phyloP scores from a whole-genome alignment of 2,797 vertebrate genomes.

The Dipus sagitta region DNA sequence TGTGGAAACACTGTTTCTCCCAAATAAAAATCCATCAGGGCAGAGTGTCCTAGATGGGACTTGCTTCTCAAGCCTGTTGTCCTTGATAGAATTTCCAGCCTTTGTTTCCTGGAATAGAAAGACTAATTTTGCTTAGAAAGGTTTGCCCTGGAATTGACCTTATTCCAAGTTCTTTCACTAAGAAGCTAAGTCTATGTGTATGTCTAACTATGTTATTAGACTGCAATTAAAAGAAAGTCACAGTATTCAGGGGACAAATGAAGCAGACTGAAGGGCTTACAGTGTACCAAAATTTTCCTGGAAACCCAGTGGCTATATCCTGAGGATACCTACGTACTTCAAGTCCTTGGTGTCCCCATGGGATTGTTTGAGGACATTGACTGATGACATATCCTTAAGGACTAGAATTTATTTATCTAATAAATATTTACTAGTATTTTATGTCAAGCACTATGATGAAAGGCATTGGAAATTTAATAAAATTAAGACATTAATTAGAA shows the following conservation, averaged over 20 bases:
- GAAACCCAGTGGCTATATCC: background rate
- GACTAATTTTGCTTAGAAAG: background rate
- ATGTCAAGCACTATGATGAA: background rate
- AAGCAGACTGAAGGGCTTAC: background rate
- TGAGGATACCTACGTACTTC: background rate
- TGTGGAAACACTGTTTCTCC: background rate
- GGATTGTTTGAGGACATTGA: background rate
- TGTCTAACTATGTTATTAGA: background rate
- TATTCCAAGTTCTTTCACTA: background rate
- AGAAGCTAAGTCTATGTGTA: background rate
- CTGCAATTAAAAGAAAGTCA: background rate
- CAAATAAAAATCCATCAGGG: background rate
- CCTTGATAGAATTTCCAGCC: background rate
- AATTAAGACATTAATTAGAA: slow-evolving; percentile 27
- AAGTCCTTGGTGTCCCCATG: background rate
- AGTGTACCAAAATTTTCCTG: background rate
- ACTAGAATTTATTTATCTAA: slow-evolving; percentile 38
- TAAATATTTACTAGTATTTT: slow-evolving; percentile 65
- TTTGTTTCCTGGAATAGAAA: background rate
- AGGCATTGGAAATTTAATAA: background rate
- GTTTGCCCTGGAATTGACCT: background rate
- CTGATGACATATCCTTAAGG: slow-evolving; percentile 26
- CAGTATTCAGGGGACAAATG: background rate
- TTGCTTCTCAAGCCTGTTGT: background rate
- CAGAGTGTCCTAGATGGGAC: background rate